Percentiles rank a stretch among this genome's conserved stretches.
phyloP scores from a whole-genome alignment of 2,888 invertebrate genomes.

The Caenorhabditis sp. region DNA sequence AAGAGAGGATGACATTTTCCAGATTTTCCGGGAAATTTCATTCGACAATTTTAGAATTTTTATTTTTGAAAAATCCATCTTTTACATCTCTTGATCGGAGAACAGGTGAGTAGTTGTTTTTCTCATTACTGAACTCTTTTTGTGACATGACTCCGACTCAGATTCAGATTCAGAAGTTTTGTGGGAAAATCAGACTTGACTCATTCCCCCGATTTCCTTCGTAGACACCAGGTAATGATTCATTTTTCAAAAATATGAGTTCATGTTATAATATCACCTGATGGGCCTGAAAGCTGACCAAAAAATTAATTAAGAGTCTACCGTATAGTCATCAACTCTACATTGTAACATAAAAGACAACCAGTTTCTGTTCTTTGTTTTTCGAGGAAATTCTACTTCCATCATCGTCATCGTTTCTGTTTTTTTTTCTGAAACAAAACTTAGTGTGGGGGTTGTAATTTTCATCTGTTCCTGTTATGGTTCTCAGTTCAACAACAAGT shows the following conservation, averaged over 20 bases:
- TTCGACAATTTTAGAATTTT: neutral
- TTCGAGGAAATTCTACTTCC: slow-evolving; percentile 5
- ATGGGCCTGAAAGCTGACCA: slow-evolving; percentile 14
- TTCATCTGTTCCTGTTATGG: slow-evolving; percentile 12
- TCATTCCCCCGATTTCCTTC: slow-evolving; percentile 15
- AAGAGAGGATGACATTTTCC: slow-evolving; percentile 1
- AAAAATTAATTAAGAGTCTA: slow-evolving; percentile 41
- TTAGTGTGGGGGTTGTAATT: slow-evolving; percentile 21
- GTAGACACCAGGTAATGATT: slow-evolving; percentile 30
- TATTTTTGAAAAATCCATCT: neutral
- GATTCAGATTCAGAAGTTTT: neutral
- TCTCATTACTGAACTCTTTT: neutral
- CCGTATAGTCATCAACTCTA: slow-evolving; percentile 24
- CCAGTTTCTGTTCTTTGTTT: slow-evolving; percentile 51
- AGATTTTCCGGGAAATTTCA: neutral
- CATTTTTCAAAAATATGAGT: neutral
- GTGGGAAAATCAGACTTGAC: slow-evolving; percentile 5
- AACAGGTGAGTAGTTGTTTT: neutral
- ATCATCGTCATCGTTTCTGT: neutral
- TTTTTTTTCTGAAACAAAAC: slow-evolving; percentile 9
- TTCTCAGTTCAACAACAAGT: neutral
- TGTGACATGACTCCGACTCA: neutral
- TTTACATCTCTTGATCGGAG: neutral
- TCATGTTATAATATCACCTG: slow-evolving; percentile 35
- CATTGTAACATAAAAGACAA: slow-evolving; percentile 25